phyloP scores from a whole-genome alignment of 2,113 vertebrate species.

The Tetraodon nigroviridis region DNA sequence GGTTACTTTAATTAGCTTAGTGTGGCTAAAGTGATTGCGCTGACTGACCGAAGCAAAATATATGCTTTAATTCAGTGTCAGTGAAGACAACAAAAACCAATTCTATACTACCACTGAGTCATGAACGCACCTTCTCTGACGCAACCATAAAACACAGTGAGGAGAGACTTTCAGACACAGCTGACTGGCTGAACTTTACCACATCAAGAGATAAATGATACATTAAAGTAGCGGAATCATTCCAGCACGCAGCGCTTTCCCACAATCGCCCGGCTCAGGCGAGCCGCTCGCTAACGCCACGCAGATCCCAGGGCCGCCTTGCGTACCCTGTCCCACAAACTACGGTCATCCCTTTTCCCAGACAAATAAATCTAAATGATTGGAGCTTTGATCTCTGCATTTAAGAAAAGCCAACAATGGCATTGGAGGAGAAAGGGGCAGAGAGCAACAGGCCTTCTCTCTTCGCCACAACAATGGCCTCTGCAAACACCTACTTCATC shows the following conservation, averaged over 20 bases:
- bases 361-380: constrained; percentile 97
- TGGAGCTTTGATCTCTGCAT: constrained; percentile 90
- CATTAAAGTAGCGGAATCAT: constrained; percentile 33
- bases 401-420: constrained; percentile 89
- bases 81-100: not conserved
- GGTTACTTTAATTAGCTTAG: constrained; percentile 98
- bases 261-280: constrained; percentile 23
- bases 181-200: not conserved
- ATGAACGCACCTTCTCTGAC: no score
- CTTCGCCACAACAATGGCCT: constrained; percentile 86
- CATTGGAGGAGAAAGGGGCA: constrained; percentile 84
- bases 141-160: no score
- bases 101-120: no score
- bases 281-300: constrained; percentile 38
- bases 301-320: constrained; percentile 35
- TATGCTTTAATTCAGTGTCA: constrained; percentile 36
- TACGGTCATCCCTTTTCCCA: constrained; percentile 83
- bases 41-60: constrained; percentile 47
- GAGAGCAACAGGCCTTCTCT: constrained; percentile 79
- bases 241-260: constrained; percentile 38
- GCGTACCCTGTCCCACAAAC: constrained; percentile 64
- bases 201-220: constrained; percentile 23
- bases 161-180: no score
- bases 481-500: constrained; percentile 98
- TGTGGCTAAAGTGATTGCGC: constrained; percentile 70